Evolutionary conservation across 2,113 vertebrate genomes (phyloP), one percentile per base, ranked within the genome.

Genomic region (Melanerpes aurifrons): DNA sequence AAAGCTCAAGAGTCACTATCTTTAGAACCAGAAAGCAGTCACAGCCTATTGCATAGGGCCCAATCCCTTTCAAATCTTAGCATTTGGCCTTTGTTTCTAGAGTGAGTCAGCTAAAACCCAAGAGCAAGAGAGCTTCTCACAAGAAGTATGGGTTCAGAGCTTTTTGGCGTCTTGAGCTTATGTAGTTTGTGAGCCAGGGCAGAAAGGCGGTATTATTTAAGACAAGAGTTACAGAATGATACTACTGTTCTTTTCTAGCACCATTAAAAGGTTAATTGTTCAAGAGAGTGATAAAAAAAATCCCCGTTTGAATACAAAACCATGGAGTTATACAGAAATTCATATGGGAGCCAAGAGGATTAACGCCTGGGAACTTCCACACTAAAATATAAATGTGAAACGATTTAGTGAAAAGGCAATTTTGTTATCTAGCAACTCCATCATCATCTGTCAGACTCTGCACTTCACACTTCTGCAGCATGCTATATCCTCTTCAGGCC

Each of bases 321-420:
- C 64, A 31, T 18, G 6, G 43, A 79, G 9, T 62, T 53, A 57
- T 11, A 47, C 10, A 85, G 19, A 26, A 63, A 62, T 67, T 87
- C 32, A 7, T 14, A 37, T 0, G 4, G 31, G 13, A 47, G 21
- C 19, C 0, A 0, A 76, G 48, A 32, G 7, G 56, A 80, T 73
- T 73, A 48, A 61, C 63, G 47, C 61, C 71, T 85, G 43, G 53
- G 62, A 89, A 50, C 16, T 16, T 35, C 35, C 61, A 56, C 37
- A 32, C 24, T 76, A 21, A 50, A 82, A 79, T 21, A 56, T 35
- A 50, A 71, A 66, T 9, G 31, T 45, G 40, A 63, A 62, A 2
- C 1, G 4, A 61, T 43, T 21, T 1, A 64, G 22, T 16, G 20
- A 50, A 28, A 57, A 37, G 73, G 53, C n/a, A 92, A 66, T 4